These are phyloP conservation scores for Drepana falcataria DNA, from an alignment of 2,888 invertebrate species.

Conservation along the genomic window DNA sequence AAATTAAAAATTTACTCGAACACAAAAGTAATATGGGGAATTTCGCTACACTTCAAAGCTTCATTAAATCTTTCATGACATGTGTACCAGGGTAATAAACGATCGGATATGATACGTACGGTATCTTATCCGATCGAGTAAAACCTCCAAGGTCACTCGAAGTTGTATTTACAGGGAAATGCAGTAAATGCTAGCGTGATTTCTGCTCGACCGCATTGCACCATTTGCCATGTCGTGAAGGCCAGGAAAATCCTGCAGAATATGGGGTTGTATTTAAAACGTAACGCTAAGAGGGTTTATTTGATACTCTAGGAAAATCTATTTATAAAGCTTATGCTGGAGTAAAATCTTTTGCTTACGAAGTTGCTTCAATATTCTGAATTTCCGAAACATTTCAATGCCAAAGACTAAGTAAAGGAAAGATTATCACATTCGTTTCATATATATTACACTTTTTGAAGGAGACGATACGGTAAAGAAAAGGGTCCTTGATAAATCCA, in stretches of 20 bases:
- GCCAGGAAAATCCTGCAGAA: constrained; percentile 55
- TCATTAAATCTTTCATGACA: not conserved
- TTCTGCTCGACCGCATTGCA: constrained; percentile 59
- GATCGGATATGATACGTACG: constrained; percentile 20
- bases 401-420: no score
- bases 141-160: constrained; percentile 43
- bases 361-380: no score
- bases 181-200: constrained; percentile 60
- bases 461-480: no score
- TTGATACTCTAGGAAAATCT: not conserved
- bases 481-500: no score
- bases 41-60: not conserved
- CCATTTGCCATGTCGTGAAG: constrained; percentile 44
- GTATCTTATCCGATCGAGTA: constrained; percentile 22
- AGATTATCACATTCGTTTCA: no score
- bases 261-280: constrained; percentile 27
- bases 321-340: not conserved
- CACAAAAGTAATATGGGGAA: not conserved
- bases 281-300: not conserved
- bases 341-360: not conserved
- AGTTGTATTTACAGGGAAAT: constrained; percentile 34
- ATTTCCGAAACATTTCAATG: no score
- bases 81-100: not conserved
- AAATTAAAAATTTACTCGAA: not conserved
- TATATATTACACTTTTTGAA: no score